Evolutionary conservation across 2,113 vertebrate genomes (phyloP).

Genomic region (Oreocharis arfaki): DNA sequence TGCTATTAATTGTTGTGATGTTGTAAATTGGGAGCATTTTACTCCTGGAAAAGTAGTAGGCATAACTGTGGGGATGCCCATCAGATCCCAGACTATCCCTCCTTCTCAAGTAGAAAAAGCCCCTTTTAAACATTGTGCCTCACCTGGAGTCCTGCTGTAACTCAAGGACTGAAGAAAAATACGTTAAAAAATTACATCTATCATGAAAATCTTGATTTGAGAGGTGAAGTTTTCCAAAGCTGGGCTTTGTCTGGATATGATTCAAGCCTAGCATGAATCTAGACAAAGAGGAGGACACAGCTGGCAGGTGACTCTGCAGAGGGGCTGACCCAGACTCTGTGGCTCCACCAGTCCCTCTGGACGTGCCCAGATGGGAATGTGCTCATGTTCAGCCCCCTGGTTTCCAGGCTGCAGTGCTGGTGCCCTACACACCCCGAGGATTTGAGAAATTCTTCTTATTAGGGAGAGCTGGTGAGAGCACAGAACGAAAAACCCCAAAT

Average conservation of each 20-base stretch:
- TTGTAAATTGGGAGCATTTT: background rate
- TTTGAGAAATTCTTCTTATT: slow-evolving; percentile 21
- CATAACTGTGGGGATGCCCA: background rate
- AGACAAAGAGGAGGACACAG: background rate
- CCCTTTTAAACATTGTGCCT: rapidly evolving
- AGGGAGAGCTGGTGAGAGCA: background rate
- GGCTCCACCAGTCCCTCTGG: background rate
- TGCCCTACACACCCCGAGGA: background rate
- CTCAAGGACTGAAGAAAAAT: background rate
- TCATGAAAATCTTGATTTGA: background rate
- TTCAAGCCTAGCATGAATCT: background rate
- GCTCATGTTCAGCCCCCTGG: background rate
- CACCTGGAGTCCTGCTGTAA: background rate
- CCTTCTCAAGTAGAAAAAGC: background rate
- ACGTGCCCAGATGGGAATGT: background rate
- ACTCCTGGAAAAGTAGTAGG: background rate
- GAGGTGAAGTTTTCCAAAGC: background rate
- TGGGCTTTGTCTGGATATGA: background rate
- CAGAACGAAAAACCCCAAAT: background rate
- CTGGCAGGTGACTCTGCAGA: background rate
- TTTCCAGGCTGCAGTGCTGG: background rate
- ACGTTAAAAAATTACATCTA: background rate
- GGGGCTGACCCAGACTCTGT: background rate
- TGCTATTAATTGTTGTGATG: background rate
- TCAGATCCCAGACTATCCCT: background rate